Conservation (phyloP, 2,113 vertebrate species). For the Gymnorhina tibicen region DNA sequence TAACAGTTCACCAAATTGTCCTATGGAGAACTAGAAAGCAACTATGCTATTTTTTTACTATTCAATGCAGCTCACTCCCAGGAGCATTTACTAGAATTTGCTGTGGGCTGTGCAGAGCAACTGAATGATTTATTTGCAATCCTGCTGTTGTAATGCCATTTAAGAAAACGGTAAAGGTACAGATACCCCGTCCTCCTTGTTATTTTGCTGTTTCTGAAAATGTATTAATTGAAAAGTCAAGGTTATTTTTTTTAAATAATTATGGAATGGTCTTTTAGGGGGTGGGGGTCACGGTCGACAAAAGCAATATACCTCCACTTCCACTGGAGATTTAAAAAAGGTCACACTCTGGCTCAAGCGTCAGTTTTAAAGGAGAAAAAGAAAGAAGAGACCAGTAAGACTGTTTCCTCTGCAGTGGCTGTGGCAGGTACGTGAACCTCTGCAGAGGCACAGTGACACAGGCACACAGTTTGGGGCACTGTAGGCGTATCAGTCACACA, state of each 20-base stretch:
- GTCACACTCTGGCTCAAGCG: neutral
- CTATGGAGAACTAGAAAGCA: slow-evolving; percentile 5
- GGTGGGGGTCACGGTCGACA: neutral
- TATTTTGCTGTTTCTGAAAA: neutral
- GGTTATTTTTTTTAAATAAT: neutral
- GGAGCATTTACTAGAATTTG: neutral
- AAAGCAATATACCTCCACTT: neutral
- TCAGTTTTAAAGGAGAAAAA: neutral
- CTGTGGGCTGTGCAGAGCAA: neutral
- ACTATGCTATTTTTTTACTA: neutral
- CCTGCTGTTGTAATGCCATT: neutral
- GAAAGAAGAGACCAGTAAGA: neutral
- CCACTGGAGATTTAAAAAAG: neutral
- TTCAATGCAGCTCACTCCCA: neutral
- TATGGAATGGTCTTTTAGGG: neutral
- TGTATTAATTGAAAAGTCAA: neutral
- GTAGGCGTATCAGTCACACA: fast-evolving
- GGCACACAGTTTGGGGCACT: neutral
- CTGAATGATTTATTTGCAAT: neutral
- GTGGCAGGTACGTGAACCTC: neutral
- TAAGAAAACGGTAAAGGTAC: neutral
- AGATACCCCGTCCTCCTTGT: neutral
- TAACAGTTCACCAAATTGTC: slow-evolving; percentile 6
- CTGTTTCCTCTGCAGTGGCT: neutral
- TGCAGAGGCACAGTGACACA: neutral